phyloP scores from a whole-genome alignment of 2,797 vertebrate species.

The Peromyscus eremicus region DNA sequence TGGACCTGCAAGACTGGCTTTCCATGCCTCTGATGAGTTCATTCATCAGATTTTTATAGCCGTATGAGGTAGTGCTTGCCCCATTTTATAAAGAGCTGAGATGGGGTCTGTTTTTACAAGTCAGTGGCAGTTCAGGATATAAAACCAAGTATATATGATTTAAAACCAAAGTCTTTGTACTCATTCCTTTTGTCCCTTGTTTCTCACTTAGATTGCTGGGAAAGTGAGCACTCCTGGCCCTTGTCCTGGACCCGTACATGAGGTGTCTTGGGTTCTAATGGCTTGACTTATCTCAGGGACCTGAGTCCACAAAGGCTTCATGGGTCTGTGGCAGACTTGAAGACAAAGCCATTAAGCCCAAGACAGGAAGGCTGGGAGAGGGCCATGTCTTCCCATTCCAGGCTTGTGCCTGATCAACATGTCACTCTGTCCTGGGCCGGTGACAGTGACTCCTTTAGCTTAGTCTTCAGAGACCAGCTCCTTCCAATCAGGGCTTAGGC shows the following conservation, averaged over 20 bases:
- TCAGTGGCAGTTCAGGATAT: neutral
- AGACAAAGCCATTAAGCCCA: neutral
- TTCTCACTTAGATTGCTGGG: neutral
- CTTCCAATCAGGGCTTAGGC: neutral
- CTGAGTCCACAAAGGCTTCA: neutral
- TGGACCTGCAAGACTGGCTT: neutral
- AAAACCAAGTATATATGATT: neutral
- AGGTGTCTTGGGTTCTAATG: neutral
- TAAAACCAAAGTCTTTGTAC: neutral
- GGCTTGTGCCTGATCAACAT: neutral
- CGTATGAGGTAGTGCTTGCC: rapidly evolving
- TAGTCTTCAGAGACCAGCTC: neutral
- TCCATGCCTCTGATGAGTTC: neutral
- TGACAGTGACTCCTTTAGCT: neutral
- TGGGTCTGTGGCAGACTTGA: neutral
- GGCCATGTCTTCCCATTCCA: neutral
- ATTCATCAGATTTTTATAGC: neutral
- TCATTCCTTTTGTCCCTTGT: neutral
- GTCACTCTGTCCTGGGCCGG: neutral
- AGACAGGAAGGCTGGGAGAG: neutral
- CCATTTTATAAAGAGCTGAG: neutral
- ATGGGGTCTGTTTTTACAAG: neutral
- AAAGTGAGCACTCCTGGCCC: neutral
- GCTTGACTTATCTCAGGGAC: neutral
- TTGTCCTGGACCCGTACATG: neutral